Evolutionary conservation across 2,113 vertebrate genomes (phyloP).

Genomic region (Lepus timidus): DNA sequence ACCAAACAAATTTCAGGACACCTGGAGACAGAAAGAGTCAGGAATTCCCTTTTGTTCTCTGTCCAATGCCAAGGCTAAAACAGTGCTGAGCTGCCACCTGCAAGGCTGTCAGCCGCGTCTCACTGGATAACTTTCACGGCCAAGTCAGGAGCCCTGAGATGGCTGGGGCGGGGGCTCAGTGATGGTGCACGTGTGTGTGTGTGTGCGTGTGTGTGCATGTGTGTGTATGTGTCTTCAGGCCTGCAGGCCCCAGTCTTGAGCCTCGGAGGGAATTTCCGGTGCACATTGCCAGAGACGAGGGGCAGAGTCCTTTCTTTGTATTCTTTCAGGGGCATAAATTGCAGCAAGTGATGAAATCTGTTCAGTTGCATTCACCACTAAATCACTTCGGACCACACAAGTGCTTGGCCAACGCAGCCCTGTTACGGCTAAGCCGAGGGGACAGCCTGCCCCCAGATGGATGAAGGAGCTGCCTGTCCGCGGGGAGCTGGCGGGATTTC

Average conservation of each 20-base stretch:
- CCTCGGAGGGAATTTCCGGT: slow-evolving; percentile 56
- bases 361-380: slow-evolving; percentile 25
- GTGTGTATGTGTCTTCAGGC: slow-evolving; percentile 15
- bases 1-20: slow-evolving; percentile 10
- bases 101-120: background rate
- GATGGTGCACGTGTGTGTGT: background rate
- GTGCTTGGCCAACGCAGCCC: background rate
- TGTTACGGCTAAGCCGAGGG: background rate
- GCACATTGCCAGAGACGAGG: slow-evolving; percentile 41
- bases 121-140: background rate
- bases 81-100: background rate
- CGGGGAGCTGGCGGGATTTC: background rate
- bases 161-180: background rate
- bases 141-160: background rate
- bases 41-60: slow-evolving; percentile 14
- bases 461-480: background rate
- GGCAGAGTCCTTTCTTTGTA: slow-evolving; percentile 25
- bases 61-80: background rate
- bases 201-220: background rate
- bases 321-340: slow-evolving; percentile 64
- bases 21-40: background rate
- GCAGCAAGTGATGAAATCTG: slow-evolving; percentile 67
- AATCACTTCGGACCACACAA: slow-evolving; percentile 65
- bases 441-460: background rate
- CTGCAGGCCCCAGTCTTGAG: background rate